These are phyloP conservation scores for Elymnias hypermnestra DNA, from an alignment of 1,140 invertebrate genomes.

Conservation along the genomic window DNA sequence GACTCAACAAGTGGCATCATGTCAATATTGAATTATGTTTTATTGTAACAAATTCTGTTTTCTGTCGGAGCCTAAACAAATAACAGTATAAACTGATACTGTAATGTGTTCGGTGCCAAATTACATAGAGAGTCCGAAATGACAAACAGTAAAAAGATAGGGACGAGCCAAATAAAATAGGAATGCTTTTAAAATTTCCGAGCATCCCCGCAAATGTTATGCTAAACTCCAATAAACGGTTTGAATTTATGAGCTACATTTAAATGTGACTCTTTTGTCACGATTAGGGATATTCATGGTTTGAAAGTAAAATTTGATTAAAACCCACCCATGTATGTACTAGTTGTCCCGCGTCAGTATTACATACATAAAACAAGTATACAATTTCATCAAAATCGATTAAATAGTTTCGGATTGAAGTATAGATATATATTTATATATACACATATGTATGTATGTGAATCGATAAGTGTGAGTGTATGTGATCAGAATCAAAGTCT, in stretches of 20 bases:
- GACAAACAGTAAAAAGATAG: conserved; percentile 14
- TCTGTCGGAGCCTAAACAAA: conserved; percentile 20
- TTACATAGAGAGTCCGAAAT: conserved; percentile 12
- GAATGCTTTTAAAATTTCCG: conserved; percentile 6
- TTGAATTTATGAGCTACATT: neutral
- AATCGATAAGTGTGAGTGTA: too few species aligned
- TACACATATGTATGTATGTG: too few species aligned
- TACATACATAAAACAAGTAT: too few species aligned
- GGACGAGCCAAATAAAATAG: conserved; percentile 19
- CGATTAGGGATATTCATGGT: too few species aligned
- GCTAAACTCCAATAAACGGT: conserved; percentile 7
- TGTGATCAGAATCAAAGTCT: too few species aligned
- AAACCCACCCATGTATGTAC: too few species aligned
- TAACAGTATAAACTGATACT: conserved; percentile 13
- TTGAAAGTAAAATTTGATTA: too few species aligned
- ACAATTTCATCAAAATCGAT: too few species aligned
- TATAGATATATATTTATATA: too few species aligned
- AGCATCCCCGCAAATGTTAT: conserved; percentile 4
- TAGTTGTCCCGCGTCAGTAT: too few species aligned
- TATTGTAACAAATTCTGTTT: conserved; percentile 13
- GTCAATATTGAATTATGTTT: conserved; percentile 7
- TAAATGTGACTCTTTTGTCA: neutral
- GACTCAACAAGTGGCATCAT: conserved; percentile 25
- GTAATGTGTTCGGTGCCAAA: conserved; percentile 12
- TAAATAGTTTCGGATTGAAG: too few species aligned